Evolutionary conservation across 1,140 invertebrate species (phyloP).

Genomic region (Penaeus indicus): DNA sequence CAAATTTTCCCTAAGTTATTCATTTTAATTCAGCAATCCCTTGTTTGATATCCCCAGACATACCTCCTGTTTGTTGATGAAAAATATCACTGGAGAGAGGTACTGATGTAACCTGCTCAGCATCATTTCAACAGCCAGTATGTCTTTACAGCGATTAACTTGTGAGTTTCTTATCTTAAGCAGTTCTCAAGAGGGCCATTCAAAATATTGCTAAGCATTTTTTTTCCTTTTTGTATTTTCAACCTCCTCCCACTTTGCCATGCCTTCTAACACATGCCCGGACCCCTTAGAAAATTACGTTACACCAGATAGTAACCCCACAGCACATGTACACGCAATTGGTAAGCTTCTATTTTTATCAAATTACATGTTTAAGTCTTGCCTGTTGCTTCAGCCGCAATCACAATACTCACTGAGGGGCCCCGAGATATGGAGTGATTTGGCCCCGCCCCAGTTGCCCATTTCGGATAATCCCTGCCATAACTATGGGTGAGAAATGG

Average conservation of each 20-base stretch:
- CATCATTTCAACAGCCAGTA: not conserved
- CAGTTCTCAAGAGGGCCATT: not conserved
- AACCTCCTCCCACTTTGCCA: not conserved
- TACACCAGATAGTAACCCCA: too few relatives aligned
- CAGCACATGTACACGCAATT: too few relatives aligned
- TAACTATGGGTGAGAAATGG: too few relatives aligned
- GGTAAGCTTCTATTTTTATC: too few relatives aligned
- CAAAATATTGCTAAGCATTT: not conserved
- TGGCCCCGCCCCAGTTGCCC: too few relatives aligned
- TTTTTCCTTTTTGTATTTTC: not conserved
- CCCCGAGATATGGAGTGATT: too few relatives aligned
- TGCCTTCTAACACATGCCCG: not conserved
- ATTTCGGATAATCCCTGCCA: too few relatives aligned
- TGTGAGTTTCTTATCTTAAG: conserved; percentile 19
- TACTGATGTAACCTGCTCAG: too few relatives aligned
- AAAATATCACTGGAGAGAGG: not conserved
- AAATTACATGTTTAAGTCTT: too few relatives aligned
- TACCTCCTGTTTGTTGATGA: conserved; percentile 3
- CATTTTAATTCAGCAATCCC: conserved; percentile 24
- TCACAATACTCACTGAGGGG: too few relatives aligned
- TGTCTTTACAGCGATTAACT: not conserved
- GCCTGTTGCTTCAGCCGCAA: too few relatives aligned
- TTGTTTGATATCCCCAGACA: conserved; percentile 38
- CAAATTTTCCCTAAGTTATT: not conserved
- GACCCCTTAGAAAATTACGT: too few relatives aligned